These are phyloP conservation scores for Brachyalestes nurse DNA, from an alignment of 2,797 vertebrate genomes.

Conservation along the genomic window DNA sequence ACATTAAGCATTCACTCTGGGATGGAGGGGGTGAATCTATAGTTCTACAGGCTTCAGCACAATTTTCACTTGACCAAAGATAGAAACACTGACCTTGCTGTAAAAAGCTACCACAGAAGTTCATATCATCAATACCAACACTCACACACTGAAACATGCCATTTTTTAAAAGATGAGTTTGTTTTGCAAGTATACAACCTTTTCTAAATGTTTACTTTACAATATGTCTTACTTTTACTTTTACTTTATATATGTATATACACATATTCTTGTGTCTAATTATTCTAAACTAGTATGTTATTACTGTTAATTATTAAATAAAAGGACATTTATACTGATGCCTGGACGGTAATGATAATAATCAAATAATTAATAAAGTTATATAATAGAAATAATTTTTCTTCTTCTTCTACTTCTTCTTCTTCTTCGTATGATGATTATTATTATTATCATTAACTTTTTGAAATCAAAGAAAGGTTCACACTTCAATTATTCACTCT, in stretches of 20 bases:
- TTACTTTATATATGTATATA: not conserved
- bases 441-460: too few species aligned
- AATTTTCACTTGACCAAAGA: conserved; percentile 59
- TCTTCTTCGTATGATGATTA: too few species aligned
- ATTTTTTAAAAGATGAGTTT: not conserved
- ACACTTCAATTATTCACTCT: too few species aligned
- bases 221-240: not conserved
- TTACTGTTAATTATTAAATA: too few species aligned
- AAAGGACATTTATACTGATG: too few species aligned
- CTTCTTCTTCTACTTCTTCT: too few species aligned
- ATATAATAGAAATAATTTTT: too few species aligned
- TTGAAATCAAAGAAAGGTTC: too few species aligned
- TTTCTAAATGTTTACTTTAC: not conserved
- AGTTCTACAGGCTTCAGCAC: conserved; percentile 57
- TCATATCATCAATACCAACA: conserved; percentile 24
- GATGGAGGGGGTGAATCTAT: conserved; percentile 47
- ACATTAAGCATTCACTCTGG: conserved; percentile 57
- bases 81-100: conserved; percentile 67
- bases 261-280: too few species aligned
- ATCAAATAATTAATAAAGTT: too few species aligned
- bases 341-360: too few species aligned
- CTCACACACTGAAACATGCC: conserved; percentile 13
- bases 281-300: too few species aligned
- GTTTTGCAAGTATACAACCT: not conserved
- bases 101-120: conserved; percentile 39